Percentiles rank a stretch among this genome's conserved stretches.
Conservation (phyloP, 2,888 invertebrate species). For the Drosophila borborema region DNA sequence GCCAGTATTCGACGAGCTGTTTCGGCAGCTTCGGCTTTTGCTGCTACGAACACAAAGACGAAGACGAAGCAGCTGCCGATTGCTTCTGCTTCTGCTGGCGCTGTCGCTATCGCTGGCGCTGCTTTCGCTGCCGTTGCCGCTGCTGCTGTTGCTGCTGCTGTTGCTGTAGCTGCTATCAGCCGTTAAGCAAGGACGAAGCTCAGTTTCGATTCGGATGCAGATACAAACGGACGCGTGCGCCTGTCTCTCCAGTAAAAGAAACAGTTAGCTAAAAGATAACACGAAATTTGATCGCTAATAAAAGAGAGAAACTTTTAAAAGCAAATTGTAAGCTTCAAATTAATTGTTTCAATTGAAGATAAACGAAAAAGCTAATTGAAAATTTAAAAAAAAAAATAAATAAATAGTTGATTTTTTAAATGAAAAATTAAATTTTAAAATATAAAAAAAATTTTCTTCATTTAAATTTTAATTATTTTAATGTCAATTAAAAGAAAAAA, state of each 20-base stretch:
- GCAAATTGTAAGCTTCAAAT: neutral
- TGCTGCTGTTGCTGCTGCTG: slow-evolving; percentile 42
- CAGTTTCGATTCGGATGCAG: slow-evolving; percentile 82
- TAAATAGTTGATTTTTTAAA: neutral
- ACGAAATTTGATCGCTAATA: slow-evolving; percentile 35
- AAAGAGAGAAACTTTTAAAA: slow-evolving; percentile 2
- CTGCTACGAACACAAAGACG: slow-evolving; percentile 7
- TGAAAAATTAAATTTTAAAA: neutral
- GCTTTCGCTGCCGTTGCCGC: slow-evolving; percentile 34
- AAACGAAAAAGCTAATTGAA: neutral
- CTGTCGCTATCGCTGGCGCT: slow-evolving; percentile 43
- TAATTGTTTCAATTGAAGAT: neutral
- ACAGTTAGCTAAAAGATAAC: slow-evolving; percentile 1
- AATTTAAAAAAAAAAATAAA: neutral
- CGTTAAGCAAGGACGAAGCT: slow-evolving; percentile 65
- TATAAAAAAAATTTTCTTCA: too few species aligned
- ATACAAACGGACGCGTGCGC: slow-evolving; percentile 75
- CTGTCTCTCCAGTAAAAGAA: slow-evolving; percentile 8
- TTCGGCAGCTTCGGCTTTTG: slow-evolving; percentile 4
- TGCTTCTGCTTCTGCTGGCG: slow-evolving; percentile 26
- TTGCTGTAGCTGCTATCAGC: slow-evolving; percentile 70
- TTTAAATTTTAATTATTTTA: too few species aligned
- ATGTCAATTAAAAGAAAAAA: too few species aligned
- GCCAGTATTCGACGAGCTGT: slow-evolving; percentile 8
- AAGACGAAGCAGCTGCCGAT: slow-evolving; percentile 15